Conservation (phyloP, 2,797 vertebrate genomes). For the Megalops cyprinoides region DNA sequence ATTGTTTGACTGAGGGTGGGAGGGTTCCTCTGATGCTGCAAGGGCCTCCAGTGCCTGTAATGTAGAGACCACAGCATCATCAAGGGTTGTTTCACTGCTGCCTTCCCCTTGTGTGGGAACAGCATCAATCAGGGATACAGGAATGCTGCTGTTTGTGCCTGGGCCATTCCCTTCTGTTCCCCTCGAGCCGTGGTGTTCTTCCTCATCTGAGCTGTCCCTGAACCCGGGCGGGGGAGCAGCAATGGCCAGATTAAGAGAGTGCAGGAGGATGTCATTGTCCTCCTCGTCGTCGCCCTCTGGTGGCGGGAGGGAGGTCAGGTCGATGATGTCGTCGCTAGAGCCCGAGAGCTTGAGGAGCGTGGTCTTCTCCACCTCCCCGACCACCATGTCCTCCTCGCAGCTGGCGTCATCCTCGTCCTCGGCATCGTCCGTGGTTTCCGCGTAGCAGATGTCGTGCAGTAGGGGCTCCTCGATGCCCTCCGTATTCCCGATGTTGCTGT, state of each 20-base stretch:
- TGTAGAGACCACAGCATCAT: constrained; percentile 87
- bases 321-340: constrained; percentile 97
- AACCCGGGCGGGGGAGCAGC: constrained; percentile 97
- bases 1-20: constrained; percentile 84
- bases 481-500: constrained; percentile 75
- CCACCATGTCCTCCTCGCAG: constrained; percentile 91
- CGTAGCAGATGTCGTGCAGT: constrained; percentile 94
- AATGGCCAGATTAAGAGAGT: constrained; percentile 96
- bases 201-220: constrained; percentile 97
- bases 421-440: constrained; percentile 93
- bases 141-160: constrained; percentile 81
- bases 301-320: constrained; percentile 95
- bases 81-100: constrained; percentile 81
- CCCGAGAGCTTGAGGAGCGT: constrained; percentile 90
- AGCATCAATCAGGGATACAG: constrained; percentile 96
- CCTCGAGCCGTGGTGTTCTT: constrained; percentile 83
- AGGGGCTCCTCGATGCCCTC: constrained; percentile 95
- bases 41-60: constrained; percentile 92
- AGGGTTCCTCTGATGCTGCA: constrained; percentile 92
- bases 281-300: constrained; percentile 92
- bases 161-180: constrained; percentile 65
- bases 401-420: constrained; percentile 98
- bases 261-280: constrained; percentile 89
- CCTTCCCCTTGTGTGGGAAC: constrained; percentile 84
- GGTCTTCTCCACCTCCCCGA: constrained; percentile 86